phyloP scores from a whole-genome alignment of 2,888 invertebrate species.

The Lamproptera curius region DNA sequence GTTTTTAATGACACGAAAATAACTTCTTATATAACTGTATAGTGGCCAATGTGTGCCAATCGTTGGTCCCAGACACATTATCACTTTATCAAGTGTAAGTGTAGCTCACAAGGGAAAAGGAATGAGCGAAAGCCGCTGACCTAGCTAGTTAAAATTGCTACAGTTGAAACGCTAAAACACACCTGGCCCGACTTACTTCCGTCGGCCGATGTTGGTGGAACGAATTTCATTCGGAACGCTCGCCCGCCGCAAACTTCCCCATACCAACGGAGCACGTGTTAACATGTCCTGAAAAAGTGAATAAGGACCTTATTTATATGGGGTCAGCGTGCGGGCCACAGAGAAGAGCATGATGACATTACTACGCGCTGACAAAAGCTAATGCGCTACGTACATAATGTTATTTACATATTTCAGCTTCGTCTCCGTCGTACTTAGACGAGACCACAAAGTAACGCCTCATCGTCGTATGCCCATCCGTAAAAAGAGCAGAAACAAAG shows the following conservation, averaged over 20 bases:
- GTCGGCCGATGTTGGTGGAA: slow-evolving; percentile 55
- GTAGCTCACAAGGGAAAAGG: neutral
- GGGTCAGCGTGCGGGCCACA: slow-evolving; percentile 67
- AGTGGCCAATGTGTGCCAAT: no score
- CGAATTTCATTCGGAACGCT: slow-evolving; percentile 68
- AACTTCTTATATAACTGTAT: no score
- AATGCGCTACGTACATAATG: slow-evolving; percentile 61
- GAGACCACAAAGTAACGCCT: neutral
- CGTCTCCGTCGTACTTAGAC: neutral
- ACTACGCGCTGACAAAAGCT: slow-evolving; percentile 56
- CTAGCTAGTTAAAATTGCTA: slow-evolving; percentile 24
- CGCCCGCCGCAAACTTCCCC: slow-evolving; percentile 52
- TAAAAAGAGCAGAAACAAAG: slow-evolving; percentile 4
- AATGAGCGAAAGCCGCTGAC: slow-evolving; percentile 9
- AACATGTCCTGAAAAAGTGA: slow-evolving; percentile 71
- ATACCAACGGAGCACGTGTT: slow-evolving; percentile 67
- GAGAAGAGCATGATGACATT: slow-evolving; percentile 71
- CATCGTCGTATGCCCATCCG: neutral
- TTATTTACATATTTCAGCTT: slow-evolving; percentile 51
- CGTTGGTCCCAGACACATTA: no score
- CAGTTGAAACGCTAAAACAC: slow-evolving; percentile 44
- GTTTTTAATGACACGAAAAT: no score
- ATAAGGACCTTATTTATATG: slow-evolving; percentile 75
- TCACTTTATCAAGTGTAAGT: slow-evolving; percentile 3
- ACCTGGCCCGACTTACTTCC: slow-evolving; percentile 40